These are phyloP conservation scores for Mellilla xanthometata DNA, from an alignment of 2,888 invertebrate species.

Conservation along the genomic window DNA sequence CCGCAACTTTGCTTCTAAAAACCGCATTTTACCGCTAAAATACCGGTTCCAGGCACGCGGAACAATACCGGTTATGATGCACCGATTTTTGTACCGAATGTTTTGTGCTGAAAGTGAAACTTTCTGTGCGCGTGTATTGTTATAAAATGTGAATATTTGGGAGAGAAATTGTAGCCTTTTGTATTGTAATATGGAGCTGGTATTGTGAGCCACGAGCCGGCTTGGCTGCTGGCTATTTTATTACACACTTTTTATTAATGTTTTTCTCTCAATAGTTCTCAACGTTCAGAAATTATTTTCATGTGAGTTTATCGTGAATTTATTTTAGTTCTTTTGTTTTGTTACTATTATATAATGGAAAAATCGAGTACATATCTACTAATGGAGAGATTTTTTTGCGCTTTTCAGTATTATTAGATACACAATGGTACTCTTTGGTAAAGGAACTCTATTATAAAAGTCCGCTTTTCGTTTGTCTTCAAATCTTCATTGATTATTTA, in stretches of 20 bases:
- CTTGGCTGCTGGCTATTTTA: slow-evolving; percentile 4
- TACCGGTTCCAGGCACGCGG: background rate
- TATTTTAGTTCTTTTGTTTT: too few species aligned
- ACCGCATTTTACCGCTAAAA: slow-evolving; percentile 14
- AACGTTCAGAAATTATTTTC: too few species aligned
- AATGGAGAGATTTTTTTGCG: too few species aligned
- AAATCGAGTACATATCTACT: too few species aligned
- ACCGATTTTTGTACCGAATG: slow-evolving; percentile 12
- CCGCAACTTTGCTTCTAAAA: slow-evolving; percentile 24
- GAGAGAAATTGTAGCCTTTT: slow-evolving; percentile 11
- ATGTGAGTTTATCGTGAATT: too few species aligned
- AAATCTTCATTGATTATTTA: too few species aligned
- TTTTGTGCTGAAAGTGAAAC: slow-evolving; percentile 16
- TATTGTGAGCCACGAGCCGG: slow-evolving; percentile 1
- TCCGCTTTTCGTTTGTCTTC: too few species aligned
- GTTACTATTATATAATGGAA: too few species aligned
- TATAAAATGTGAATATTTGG: slow-evolving; percentile 11
- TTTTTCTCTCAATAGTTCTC: background rate
- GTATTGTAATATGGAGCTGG: slow-evolving; percentile 4
- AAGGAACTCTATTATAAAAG: too few species aligned
- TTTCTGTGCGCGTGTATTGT: slow-evolving; percentile 18
- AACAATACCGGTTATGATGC: slow-evolving; percentile 25
- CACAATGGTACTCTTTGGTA: too few species aligned
- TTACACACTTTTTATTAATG: background rate
- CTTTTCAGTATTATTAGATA: too few species aligned